phyloP scores from a whole-genome alignment of 2,113 vertebrate species.

The Nicator chloris region DNA sequence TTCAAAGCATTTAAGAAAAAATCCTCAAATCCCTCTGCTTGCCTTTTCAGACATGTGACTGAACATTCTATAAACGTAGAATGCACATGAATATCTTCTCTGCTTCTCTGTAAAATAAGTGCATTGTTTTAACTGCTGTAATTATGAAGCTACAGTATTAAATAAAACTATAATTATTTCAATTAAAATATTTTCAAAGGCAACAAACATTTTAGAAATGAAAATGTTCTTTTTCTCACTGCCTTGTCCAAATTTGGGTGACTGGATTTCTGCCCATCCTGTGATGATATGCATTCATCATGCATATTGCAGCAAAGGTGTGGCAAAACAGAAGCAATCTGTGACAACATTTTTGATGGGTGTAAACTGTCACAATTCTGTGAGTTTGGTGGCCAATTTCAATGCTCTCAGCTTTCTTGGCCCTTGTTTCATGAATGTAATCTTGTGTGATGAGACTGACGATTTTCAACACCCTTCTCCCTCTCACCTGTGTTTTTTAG shows the following conservation, averaged over 20 bases:
- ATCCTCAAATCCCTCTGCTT: neutral
- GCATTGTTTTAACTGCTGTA: slow-evolving; percentile 16
- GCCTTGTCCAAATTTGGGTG: neutral
- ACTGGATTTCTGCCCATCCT: slow-evolving; percentile 1
- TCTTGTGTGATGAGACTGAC: neutral
- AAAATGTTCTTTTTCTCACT: neutral
- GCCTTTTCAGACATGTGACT: neutral
- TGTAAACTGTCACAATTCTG: neutral
- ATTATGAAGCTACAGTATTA: neutral
- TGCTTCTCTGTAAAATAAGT: neutral
- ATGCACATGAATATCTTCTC: neutral
- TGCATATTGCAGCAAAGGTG: neutral
- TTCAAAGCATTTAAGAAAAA: neutral
- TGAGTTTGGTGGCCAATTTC: neutral
- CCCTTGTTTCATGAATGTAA: neutral
- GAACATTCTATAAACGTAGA: neutral
- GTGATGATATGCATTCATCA: neutral
- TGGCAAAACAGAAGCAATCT: neutral
- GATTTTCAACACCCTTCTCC: neutral
- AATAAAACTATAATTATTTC: slow-evolving; percentile 38
- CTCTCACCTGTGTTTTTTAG: neutral
- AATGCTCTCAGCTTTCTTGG: neutral
- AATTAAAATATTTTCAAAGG: slow-evolving; percentile 38
- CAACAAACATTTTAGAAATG: neutral
- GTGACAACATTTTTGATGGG: neutral